These are phyloP conservation scores for Fulica atra DNA, from an alignment of 2,113 vertebrate genomes.

Conservation along the genomic window DNA sequence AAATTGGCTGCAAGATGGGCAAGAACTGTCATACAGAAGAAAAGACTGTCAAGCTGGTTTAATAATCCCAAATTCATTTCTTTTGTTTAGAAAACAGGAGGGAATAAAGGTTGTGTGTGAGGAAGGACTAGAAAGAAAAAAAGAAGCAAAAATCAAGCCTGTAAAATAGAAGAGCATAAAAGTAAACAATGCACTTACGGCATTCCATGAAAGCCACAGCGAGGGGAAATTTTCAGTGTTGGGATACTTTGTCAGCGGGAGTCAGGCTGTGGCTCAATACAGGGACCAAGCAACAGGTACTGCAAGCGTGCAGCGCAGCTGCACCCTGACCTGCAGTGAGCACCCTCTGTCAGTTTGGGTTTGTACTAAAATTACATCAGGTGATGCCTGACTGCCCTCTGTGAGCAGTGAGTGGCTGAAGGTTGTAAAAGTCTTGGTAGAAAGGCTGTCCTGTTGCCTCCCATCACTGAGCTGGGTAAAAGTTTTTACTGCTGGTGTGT, in stretches of 20 bases:
- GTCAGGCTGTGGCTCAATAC: not conserved
- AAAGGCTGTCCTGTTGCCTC: not conserved
- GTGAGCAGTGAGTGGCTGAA: not conserved
- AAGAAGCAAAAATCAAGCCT: fast-evolving
- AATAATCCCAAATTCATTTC: not conserved
- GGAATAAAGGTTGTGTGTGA: not conserved
- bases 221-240: not conserved
- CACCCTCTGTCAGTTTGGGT: not conserved
- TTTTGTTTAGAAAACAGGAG: not conserved
- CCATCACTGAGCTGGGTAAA: not conserved
- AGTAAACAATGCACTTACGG: not conserved
- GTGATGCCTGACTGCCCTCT: not conserved
- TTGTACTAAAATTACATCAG: not conserved
- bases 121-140: not conserved
- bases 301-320: not conserved
- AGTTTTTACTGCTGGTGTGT: not conserved
- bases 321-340: fast-evolving
- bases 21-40: not conserved
- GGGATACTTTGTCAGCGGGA: not conserved
- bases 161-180: not conserved
- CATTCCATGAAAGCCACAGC: not conserved
- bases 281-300: not conserved
- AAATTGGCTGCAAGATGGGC: not conserved
- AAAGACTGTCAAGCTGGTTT: not conserved
- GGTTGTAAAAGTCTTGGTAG: not conserved